Conservation (phyloP, 2,797 vertebrate species). For the Gobio occitaniae region DNA sequence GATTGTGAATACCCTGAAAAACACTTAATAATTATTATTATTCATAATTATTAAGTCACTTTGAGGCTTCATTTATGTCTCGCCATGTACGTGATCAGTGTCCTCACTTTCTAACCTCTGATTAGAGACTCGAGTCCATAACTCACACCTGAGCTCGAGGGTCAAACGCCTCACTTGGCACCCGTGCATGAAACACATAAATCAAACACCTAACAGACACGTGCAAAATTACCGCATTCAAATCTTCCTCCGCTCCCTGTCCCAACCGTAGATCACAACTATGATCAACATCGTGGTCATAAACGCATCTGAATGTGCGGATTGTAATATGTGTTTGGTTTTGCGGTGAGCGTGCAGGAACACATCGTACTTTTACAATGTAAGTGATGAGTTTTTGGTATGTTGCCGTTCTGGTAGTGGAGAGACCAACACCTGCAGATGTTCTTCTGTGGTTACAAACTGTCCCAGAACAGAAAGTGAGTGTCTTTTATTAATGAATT, state of each 20-base stretch:
- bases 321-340: not conserved
- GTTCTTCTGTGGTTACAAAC: not conserved
- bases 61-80: not conserved
- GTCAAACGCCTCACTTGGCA: conserved; percentile 21
- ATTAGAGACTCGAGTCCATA: not conserved
- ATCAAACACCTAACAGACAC: conserved; percentile 26
- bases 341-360: not conserved
- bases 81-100: not conserved
- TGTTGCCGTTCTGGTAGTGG: not conserved
- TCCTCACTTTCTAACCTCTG: not conserved
- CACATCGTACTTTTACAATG: not conserved
- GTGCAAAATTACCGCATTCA: conserved; percentile 21
- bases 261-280: not conserved
- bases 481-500: not conserved
- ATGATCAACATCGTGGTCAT: not conserved
- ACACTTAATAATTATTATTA: no score
- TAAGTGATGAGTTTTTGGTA: not conserved
- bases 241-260: not conserved
- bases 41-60: not conserved
- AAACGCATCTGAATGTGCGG: not conserved
- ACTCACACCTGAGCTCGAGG: conserved; percentile 25
- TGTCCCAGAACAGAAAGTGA: not conserved
- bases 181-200: conserved; percentile 30
- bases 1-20: no score
- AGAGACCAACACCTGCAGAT: not conserved